Evolutionary conservation across 2,113 vertebrate genomes (phyloP).

Genomic region (Lycaon pictus): DNA sequence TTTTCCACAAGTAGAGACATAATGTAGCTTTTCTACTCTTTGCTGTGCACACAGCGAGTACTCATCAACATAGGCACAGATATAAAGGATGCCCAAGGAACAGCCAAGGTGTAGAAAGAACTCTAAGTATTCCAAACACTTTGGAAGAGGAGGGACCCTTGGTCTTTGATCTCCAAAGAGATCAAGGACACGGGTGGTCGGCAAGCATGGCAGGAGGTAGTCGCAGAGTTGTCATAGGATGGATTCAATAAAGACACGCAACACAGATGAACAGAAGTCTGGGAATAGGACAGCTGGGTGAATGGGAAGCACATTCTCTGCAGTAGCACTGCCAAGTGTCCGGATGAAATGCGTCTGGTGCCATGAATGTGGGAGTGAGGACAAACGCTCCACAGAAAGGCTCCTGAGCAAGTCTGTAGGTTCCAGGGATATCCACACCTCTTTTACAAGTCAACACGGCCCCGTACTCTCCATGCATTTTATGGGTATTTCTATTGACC

Average conservation of each 20-base stretch:
- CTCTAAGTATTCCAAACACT: background rate
- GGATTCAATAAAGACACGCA: background rate
- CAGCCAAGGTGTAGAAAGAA: background rate
- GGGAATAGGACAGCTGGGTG: background rate
- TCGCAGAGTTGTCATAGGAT: background rate
- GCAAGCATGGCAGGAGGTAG: background rate
- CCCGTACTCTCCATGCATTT: accelerated
- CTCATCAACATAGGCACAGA: accelerated
- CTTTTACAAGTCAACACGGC: background rate
- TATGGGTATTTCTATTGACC: no score
- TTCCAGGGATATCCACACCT: accelerated
- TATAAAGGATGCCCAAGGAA: background rate
- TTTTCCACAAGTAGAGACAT: background rate
- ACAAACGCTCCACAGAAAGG: background rate
- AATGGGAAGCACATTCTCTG: background rate
- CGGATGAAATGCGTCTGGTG: background rate
- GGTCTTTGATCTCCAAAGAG: background rate
- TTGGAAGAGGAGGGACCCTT: background rate
- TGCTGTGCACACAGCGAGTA: background rate
- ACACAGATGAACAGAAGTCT: background rate
- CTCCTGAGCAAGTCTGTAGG: no score
- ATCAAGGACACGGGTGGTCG: background rate
- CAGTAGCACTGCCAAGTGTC: accelerated
- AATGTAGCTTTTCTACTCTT: background rate
- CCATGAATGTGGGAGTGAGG: no score